Conservation (phyloP, 2,797 vertebrate genomes). For the Notolabrus celidotus region DNA sequence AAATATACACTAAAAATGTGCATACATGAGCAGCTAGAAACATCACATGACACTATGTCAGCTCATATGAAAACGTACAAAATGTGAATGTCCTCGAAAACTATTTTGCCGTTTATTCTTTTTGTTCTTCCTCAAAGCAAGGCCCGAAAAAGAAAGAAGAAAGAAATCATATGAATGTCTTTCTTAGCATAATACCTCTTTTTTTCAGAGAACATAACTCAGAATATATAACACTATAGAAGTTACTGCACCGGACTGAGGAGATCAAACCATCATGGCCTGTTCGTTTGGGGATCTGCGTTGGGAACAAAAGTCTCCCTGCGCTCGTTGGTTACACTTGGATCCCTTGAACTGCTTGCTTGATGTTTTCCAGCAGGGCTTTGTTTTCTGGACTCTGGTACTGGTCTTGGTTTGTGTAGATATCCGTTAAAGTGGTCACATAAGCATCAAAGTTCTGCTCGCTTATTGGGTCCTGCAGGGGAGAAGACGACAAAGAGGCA, state of each 20-base stretch:
- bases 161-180: conserved; percentile 83
- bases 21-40: conserved; percentile 97
- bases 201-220: conserved; percentile 88
- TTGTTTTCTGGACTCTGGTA: conserved; percentile 99
- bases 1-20: conserved; percentile 98
- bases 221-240: conserved; percentile 94
- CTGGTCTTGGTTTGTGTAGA: conserved; percentile 98
- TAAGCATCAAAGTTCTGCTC: conserved; percentile 99
- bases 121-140: conserved; percentile 89
- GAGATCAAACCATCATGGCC: conserved; percentile 82
- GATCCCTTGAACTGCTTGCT: conserved; percentile 99
- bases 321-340: conserved; percentile 92
- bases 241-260: conserved; percentile 91
- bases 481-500: conserved; percentile 14
- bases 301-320: conserved; percentile 70
- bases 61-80: conserved; percentile 99
- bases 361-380: conserved; percentile 98
- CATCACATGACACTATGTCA: conserved; percentile 97
- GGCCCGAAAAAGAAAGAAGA: conserved; percentile 86
- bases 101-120: conserved; percentile 91
- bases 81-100: conserved; percentile 98
- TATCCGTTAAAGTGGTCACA: conserved; percentile 98
- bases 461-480: conserved; percentile 95
- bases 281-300: conserved; percentile 54
- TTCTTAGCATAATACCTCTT: conserved; percentile 90